Conservation (phyloP, 1,140 invertebrate species). For the Amyelois transitella region DNA sequence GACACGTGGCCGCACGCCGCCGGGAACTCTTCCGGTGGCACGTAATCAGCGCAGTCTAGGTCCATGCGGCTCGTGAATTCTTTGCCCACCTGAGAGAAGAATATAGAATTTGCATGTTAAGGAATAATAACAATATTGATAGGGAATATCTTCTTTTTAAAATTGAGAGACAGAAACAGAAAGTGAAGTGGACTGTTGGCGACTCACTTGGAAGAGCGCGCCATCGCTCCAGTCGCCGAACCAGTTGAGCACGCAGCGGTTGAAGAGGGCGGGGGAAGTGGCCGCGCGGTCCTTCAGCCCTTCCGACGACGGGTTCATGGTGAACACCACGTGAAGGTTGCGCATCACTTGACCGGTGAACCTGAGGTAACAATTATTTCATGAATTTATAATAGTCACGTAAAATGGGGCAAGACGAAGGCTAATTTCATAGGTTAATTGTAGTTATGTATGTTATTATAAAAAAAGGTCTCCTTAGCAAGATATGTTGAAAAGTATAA, state of each 20-base stretch:
- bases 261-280: slow-evolving; percentile 99
- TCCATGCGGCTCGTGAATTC: slow-evolving; percentile 91
- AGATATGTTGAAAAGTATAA: too few relatives aligned
- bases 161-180: too few relatives aligned
- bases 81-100: slow-evolving; percentile 82
- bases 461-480: too few relatives aligned
- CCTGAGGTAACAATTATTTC: slow-evolving; percentile 59
- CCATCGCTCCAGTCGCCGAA: slow-evolving; percentile 99
- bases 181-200: too few relatives aligned
- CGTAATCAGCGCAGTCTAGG: slow-evolving; percentile 88
- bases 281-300: slow-evolving; percentile 98
- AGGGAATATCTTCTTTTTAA: too few relatives aligned
- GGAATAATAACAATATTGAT: not conserved
- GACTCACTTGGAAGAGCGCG: slow-evolving; percentile 93
- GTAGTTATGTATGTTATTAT: too few relatives aligned
- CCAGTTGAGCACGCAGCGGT: slow-evolving; percentile 99
- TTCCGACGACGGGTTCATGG: slow-evolving; percentile 99
- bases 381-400: not conserved
- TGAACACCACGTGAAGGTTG: slow-evolving; percentile 99
- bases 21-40: slow-evolving; percentile 91
- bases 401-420: too few relatives aligned
- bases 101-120: not conserved
- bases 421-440: too few relatives aligned
- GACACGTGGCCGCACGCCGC: slow-evolving; percentile 86
- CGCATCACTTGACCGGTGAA: slow-evolving; percentile 99